phyloP scores from a whole-genome alignment of 2,113 vertebrate species.

The Pseudopodoces humilis region DNA sequence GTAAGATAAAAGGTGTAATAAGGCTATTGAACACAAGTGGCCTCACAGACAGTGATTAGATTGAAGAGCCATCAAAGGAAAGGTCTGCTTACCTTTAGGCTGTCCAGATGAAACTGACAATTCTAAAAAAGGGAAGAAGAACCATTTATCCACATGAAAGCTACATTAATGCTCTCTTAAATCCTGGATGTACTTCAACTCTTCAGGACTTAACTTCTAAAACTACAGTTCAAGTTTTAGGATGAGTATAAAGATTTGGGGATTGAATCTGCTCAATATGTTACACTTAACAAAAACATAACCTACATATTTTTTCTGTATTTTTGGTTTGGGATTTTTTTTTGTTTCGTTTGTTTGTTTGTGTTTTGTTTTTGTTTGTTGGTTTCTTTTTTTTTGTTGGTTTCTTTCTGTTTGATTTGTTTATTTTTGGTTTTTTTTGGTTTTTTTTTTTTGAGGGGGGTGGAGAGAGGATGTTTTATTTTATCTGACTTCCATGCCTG shows the following conservation, averaged over 20 bases:
- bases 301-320: background rate
- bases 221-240: background rate
- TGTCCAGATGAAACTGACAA: background rate
- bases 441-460: too few species aligned
- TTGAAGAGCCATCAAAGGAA: background rate
- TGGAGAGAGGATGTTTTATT: fast-evolving
- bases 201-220: background rate
- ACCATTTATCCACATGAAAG: background rate
- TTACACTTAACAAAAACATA: background rate
- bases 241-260: background rate
- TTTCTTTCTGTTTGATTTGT: fast-evolving
- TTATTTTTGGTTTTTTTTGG: too few species aligned
- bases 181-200: background rate
- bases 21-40: background rate
- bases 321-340: fast-evolving
- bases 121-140: background rate
- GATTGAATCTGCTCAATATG: background rate
- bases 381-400: background rate
- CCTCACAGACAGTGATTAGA: background rate
- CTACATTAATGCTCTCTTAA: background rate
- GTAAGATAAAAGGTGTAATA: background rate
- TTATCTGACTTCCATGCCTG: background rate
- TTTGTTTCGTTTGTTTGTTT: background rate
- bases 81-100: background rate
- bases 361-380: background rate